Evolutionary conservation across 2,797 vertebrate genomes (phyloP), one percentile per base, ranked within the genome.

Genomic region (Meda fulgida): DNA sequence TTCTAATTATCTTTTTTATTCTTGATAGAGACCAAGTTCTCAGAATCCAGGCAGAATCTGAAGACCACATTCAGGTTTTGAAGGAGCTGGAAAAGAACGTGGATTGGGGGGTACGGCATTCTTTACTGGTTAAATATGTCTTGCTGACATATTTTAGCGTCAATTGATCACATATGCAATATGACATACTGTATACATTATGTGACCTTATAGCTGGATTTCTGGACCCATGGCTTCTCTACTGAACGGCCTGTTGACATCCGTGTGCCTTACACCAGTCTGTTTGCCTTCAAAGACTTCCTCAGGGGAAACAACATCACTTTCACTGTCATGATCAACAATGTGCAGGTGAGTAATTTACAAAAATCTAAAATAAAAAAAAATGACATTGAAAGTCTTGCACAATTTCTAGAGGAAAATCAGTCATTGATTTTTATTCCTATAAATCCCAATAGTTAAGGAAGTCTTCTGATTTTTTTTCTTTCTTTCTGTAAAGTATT

Each of bases 211-310:
- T 46, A 88, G 97, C 93, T 98, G 88, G 96, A 98, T 92, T 97
- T 97, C 91, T 98, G 97, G 97, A 93, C 92, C 73, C 90, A 90
- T 80, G 95, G 95, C 0, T 92, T 94, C 8, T 92, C 90, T 6
- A 76, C 89, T 10, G 90, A 93, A 13, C 88, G 92, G 1, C 94
- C 95, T 0, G 93, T 94, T 2, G 97, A 98, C 46, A 89, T 98
- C 84, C 89, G 94, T 75, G 94, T 98, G 48, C 95, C 97, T 0
- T 91, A 90, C 14, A 69, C n/a, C 86, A 94, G 84, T 0, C 46
- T 96, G 78, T 93, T 92, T 73, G 85, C 90, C 0, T 92, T 97
- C 80, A 96, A 94, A 92, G 91, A 91, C 73, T 95, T 94, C 92
- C 93, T 98, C 84, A 89, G 92, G 9, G 92, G 89, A 84, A 89